phyloP scores from a whole-genome alignment of 2,888 invertebrate species.

The Cerceris ruficornis region DNA sequence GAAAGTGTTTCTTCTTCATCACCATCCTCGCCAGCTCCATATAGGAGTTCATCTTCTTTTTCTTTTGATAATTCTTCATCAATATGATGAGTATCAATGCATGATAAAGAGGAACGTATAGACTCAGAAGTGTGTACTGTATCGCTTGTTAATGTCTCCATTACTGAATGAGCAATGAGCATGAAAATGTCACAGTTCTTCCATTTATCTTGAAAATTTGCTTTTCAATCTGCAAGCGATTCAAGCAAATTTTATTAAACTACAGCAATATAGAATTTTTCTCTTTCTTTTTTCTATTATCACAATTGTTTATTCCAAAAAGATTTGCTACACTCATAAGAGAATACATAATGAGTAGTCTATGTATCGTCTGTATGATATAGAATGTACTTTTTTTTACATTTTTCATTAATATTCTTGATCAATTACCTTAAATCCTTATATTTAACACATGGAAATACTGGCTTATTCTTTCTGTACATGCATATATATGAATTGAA shows the following conservation, averaged over 20 bases:
- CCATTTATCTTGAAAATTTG: conserved; percentile 57
- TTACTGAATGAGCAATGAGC: conserved; percentile 54
- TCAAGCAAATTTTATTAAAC: conserved; percentile 26
- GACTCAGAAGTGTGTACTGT: conserved; percentile 68
- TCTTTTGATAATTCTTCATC: conserved; percentile 70
- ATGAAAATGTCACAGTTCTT: conserved; percentile 55
- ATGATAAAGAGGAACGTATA: conserved; percentile 60
- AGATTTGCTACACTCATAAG: no score
- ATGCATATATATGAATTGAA: not conserved
- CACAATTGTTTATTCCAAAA: no score
- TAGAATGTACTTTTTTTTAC: not conserved
- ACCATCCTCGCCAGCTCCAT: conserved; percentile 63
- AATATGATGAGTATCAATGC: conserved; percentile 57
- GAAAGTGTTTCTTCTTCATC: conserved; percentile 75
- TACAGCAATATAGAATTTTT: not conserved
- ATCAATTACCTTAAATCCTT: not conserved
- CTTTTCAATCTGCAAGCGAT: conserved; percentile 60
- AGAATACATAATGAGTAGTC: not conserved
- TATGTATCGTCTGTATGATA: conserved; percentile 4
- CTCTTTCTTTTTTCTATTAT: no score
- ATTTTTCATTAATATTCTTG: not conserved
- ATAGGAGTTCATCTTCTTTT: conserved; percentile 73
- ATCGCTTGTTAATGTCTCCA: conserved; percentile 73
- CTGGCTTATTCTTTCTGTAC: not conserved
- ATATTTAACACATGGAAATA: not conserved